phyloP scores from a whole-genome alignment of 2,888 invertebrate genomes.

The Epinotia bilunana region DNA sequence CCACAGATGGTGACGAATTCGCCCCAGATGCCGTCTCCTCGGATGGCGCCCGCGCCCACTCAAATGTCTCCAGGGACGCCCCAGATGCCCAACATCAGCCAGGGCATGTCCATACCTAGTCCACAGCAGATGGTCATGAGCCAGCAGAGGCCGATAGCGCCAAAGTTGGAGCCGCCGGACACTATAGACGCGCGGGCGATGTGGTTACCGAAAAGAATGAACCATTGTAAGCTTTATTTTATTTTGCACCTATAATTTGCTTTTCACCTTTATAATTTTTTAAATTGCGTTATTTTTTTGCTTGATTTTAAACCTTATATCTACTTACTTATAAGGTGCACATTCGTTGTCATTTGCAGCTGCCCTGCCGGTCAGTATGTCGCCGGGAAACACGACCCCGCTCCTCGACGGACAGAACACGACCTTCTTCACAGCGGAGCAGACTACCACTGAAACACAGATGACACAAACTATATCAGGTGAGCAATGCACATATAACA shows the following conservation, averaged over 20 bases:
- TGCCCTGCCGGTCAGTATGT: slow-evolving; percentile 79
- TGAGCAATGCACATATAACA: slow-evolving; percentile 48
- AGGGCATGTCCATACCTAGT: slow-evolving; percentile 73
- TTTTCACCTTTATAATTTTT: slow-evolving; percentile 29
- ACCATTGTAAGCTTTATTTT: slow-evolving; percentile 86
- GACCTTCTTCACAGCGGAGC: slow-evolving; percentile 76
- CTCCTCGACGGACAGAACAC: slow-evolving; percentile 74
- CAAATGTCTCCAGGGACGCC: slow-evolving; percentile 80
- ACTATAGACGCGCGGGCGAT: slow-evolving; percentile 85
- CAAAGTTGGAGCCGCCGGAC: slow-evolving; percentile 85
- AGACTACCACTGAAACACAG: slow-evolving; percentile 72
- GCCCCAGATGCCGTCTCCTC: slow-evolving; percentile 75
- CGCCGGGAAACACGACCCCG: slow-evolving; percentile 76
- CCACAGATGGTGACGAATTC: slow-evolving; percentile 64
- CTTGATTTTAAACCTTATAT: slow-evolving; percentile 32
- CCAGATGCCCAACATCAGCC: slow-evolving; percentile 74
- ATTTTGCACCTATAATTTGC: slow-evolving; percentile 54
- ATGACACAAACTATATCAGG: slow-evolving; percentile 74
- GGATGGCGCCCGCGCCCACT: slow-evolving; percentile 74
- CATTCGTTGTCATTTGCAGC: slow-evolving; percentile 60
- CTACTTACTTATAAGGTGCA: slow-evolving; percentile 22
- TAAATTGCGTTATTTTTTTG: slow-evolving; percentile 42
- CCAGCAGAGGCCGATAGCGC: slow-evolving; percentile 78
- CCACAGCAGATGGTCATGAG: slow-evolving; percentile 74
- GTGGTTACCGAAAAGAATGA: slow-evolving; percentile 87